Evolutionary conservation across 2,888 invertebrate species (phyloP).

Genomic region (Cheilosia soror): DNA sequence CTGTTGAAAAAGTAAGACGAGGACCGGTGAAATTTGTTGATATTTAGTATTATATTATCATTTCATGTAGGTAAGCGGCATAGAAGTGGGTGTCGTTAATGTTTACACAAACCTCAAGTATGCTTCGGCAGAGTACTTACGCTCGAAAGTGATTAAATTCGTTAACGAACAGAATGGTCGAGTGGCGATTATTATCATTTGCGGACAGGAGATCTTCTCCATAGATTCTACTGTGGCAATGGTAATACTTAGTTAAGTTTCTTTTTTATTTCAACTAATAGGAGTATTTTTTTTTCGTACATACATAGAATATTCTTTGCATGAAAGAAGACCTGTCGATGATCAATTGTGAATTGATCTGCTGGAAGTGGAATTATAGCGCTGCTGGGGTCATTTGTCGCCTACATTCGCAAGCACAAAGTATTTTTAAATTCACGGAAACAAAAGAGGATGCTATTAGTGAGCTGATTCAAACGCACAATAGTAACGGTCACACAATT

Average conservation of each 20-base stretch:
- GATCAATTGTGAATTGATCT: conserved; percentile 84
- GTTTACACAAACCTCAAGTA: conserved; percentile 90
- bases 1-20: conserved; percentile 79
- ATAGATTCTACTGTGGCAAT: conserved; percentile 87
- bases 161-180: conserved; percentile 87
- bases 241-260: conserved; percentile 81
- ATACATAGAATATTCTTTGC: conserved; percentile 85
- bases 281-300: conserved; percentile 28
- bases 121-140: conserved; percentile 92
- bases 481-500: not conserved
- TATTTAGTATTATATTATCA: conserved; percentile 65
- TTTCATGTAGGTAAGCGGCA: conserved; percentile 81
- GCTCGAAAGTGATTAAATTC: conserved; percentile 88
- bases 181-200: conserved; percentile 88
- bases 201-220: conserved; percentile 87
- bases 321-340: conserved; percentile 85
- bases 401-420: conserved; percentile 77
- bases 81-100: conserved; percentile 85
- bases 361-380: conserved; percentile 84
- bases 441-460: conserved; percentile 78
- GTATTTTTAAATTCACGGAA: conserved; percentile 79
- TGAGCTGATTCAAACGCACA: conserved; percentile 35
- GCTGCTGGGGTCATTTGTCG: conserved; percentile 82
- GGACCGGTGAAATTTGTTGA: not conserved
- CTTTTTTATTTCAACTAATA: not conserved